Evolutionary conservation across 2,113 vertebrate genomes (phyloP).

Genomic region (Turdus rufiventris): DNA sequence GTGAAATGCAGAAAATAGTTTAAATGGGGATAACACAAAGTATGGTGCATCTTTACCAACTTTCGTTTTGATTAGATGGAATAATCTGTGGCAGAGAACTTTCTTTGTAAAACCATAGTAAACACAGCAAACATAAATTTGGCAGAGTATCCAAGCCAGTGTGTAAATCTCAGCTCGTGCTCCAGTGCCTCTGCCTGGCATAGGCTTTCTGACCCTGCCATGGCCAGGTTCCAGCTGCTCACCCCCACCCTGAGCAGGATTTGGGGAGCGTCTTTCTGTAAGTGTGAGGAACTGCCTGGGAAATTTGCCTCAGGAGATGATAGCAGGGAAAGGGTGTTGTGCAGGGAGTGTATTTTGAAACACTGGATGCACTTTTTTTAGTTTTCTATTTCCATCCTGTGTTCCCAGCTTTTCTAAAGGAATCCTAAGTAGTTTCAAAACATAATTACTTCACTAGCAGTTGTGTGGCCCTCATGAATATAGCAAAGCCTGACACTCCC

Average conservation of each 20-base stretch:
- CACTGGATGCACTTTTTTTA: conserved; percentile 24
- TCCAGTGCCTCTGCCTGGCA: background rate
- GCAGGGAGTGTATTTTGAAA: conserved; percentile 7
- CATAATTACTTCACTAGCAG: conserved; percentile 14
- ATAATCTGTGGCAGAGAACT: background rate
- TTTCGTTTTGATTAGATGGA: background rate
- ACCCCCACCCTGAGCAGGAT: background rate
- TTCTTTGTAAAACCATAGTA: background rate
- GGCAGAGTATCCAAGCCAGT: background rate
- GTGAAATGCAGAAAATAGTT: background rate
- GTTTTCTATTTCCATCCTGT: conserved; percentile 15
- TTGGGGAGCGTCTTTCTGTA: background rate
- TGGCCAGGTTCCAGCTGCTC: background rate
- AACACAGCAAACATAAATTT: background rate
- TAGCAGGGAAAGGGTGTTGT: conserved; percentile 20
- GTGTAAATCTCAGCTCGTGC: background rate
- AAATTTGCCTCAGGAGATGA: conserved; percentile 1
- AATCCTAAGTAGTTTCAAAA: conserved; percentile 34
- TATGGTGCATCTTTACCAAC: background rate
- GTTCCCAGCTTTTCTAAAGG: background rate
- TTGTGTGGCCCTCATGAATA: conserved; percentile 31
- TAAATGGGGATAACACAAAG: background rate
- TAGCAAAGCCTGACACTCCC: background rate
- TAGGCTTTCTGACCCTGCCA: background rate
- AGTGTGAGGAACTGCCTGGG: background rate